A percentile compares a stretch with the other conserved stretches of the same genome.
phyloP scores from a whole-genome alignment of 2,888 invertebrate species.

The Fragum sueziense region DNA sequence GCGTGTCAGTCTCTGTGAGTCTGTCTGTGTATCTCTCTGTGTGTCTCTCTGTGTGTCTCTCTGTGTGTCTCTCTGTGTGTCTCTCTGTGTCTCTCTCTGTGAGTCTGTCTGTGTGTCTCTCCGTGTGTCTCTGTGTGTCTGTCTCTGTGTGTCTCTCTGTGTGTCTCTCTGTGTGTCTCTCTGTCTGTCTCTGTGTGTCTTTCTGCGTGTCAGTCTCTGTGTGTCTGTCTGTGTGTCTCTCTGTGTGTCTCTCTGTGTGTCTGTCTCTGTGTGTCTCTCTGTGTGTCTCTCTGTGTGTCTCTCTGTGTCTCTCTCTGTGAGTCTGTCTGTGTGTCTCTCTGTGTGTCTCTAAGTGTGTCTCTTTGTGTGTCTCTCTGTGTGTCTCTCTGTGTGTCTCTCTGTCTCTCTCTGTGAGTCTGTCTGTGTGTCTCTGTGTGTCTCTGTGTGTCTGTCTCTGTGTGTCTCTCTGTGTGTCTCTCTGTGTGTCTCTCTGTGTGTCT shows the following conservation, averaged over 20 bases:
- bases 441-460: background rate
- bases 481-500: slow-evolving; percentile 9
- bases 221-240: too few species aligned
- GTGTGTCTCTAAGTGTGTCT: background rate
- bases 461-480: background rate
- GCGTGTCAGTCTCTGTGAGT: too few species aligned
- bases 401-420: background rate
- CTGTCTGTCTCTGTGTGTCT: slow-evolving; percentile 28
- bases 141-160: slow-evolving; percentile 4
- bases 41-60: too few species aligned
- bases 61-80: too few species aligned
- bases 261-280: slow-evolving; percentile 16
- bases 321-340: too few species aligned
- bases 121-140: background rate
- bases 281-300: slow-evolving; percentile 30
- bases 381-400: slow-evolving; percentile 13
- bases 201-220: too few species aligned
- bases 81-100: background rate
- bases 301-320: too few species aligned
- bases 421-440: background rate
- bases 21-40: too few species aligned
- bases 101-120: background rate
- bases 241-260: slow-evolving; percentile 26
- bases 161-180: slow-evolving; percentile 22
- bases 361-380: too few species aligned